Evolutionary conservation across 2,797 vertebrate species (phyloP).

Genomic region (Syndactyla subalaris): DNA sequence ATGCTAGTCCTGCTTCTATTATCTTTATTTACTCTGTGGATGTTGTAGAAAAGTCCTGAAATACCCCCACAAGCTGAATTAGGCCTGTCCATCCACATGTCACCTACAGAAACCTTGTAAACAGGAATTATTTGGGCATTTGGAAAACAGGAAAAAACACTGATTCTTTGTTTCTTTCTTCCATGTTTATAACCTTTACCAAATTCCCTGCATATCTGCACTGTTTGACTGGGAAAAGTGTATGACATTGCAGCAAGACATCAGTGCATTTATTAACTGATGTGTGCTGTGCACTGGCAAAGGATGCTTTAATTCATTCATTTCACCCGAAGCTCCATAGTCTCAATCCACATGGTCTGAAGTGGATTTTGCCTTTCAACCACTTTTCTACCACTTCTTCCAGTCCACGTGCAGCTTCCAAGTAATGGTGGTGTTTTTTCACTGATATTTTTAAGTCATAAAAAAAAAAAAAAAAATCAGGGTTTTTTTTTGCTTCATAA

Average conservation of each 20-base stretch:
- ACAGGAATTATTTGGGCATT: background rate
- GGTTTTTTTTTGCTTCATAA: background rate
- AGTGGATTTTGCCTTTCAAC: background rate
- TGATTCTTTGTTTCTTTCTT: background rate
- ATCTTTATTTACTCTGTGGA: background rate
- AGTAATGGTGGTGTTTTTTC: background rate
- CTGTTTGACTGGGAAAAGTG: background rate
- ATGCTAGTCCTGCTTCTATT: background rate
- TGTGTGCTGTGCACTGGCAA: background rate
- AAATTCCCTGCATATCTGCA: background rate
- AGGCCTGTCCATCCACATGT: fast-evolving
- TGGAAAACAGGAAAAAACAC: background rate
- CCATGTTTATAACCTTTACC: background rate
- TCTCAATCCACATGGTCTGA: background rate
- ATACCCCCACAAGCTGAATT: background rate
- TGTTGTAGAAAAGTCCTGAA: background rate
- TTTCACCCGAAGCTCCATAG: background rate
- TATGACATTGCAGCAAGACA: background rate
- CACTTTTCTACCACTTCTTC: background rate
- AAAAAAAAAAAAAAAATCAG: background rate
- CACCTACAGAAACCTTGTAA: background rate
- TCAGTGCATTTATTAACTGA: background rate
- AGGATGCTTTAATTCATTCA: background rate
- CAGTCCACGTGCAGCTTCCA: background rate
- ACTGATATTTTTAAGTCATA: background rate